Conservation (phyloP, 2,888 invertebrate genomes). For the Melolontha melolontha region DNA sequence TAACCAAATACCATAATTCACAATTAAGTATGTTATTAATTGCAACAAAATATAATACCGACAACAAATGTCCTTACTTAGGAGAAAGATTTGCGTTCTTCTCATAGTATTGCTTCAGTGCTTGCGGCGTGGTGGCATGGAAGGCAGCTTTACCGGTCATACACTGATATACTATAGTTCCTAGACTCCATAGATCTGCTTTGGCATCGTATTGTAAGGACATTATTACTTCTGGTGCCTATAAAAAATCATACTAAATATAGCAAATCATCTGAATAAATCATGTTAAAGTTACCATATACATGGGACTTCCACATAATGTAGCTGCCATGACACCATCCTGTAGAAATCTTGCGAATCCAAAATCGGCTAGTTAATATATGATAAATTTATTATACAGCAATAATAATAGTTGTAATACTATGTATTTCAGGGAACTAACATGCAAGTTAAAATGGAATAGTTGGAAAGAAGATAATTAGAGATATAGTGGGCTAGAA, state of each 20-base stretch:
- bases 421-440: too few species aligned
- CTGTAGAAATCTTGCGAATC: slow-evolving; percentile 97
- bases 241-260: slow-evolving; percentile 1
- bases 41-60: too few species aligned
- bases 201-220: slow-evolving; percentile 98
- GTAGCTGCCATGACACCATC: slow-evolving; percentile 99
- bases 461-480: too few species aligned
- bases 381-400: slow-evolving; percentile 19
- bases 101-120: slow-evolving; percentile 96
- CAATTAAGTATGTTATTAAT: too few species aligned
- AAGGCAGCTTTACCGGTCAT: slow-evolving; percentile 99
- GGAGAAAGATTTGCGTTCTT: slow-evolving; percentile 91
- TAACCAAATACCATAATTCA: too few species aligned
- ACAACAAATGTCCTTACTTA: slow-evolving; percentile 72
- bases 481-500: too few species aligned
- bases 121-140: slow-evolving; percentile 97
- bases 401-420: too few species aligned
- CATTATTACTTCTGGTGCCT: slow-evolving; percentile 99
- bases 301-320: slow-evolving; percentile 99
- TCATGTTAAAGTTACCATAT: slow-evolving; percentile 82
- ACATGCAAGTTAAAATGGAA: too few species aligned
- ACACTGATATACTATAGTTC: slow-evolving; percentile 92
- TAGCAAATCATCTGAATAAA: background rate
- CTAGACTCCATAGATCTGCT: slow-evolving; percentile 99
- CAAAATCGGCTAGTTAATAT: slow-evolving; percentile 90